Conservation (phyloP, 2,888 invertebrate species). For the Alsophila aescularia region DNA sequence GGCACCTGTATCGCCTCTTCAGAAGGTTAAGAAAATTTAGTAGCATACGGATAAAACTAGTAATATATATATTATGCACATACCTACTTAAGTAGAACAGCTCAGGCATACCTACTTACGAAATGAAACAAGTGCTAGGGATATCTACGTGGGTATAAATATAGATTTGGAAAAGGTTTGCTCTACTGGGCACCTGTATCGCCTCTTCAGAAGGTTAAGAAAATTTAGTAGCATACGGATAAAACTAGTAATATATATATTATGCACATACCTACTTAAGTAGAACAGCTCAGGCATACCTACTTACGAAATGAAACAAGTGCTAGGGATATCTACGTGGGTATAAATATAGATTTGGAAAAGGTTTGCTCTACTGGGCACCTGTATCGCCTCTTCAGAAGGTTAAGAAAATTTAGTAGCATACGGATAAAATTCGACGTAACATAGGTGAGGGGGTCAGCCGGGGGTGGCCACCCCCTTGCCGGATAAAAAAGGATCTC, state of each 20-base stretch:
- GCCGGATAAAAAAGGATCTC: constrained; percentile 80
- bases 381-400: constrained; percentile 39
- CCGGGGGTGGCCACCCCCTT: constrained; percentile 57
- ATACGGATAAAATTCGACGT: constrained; percentile 40
- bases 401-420: constrained; percentile 41
- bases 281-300: no score
- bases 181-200: constrained; percentile 35
- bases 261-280: no score
- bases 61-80: no score
- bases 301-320: background rate
- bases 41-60: no score
- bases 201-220: constrained; percentile 39
- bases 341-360: constrained; percentile 14
- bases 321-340: background rate
- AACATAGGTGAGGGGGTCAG: constrained; percentile 42
- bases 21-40: no score
- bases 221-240: constrained; percentile 23
- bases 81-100: no score
- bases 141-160: background rate
- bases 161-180: constrained; percentile 26
- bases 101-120: background rate
- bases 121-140: background rate
- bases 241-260: no score
- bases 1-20: no score
- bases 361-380: constrained; percentile 29